Conservation (phyloP, 2,797 vertebrate species). For the Anableps anableps region DNA sequence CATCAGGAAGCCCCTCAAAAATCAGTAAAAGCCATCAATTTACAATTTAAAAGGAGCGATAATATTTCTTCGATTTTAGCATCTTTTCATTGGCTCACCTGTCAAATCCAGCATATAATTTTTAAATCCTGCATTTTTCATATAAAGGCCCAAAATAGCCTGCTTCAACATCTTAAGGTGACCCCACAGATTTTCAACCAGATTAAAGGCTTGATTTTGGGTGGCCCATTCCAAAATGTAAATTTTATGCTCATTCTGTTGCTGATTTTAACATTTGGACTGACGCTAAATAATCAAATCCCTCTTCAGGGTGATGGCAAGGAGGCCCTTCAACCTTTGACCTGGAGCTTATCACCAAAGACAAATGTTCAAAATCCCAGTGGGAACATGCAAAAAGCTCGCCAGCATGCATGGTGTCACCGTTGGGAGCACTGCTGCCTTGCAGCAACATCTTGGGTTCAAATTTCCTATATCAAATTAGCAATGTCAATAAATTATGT, state of each 20-base stretch:
- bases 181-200: background rate
- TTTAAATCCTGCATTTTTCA: background rate
- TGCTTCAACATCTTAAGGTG: background rate
- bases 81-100: background rate
- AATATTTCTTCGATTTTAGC: background rate
- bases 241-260: background rate
- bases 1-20: background rate
- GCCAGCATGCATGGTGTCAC: background rate
- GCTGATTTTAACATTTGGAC: background rate
- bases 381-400: background rate
- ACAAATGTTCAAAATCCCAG: background rate
- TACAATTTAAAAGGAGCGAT: background rate
- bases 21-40: background rate
- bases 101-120: background rate
- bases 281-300: background rate
- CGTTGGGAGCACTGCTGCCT: no score
- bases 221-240: background rate
- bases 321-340: background rate
- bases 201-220: background rate
- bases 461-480: no score
- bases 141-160: background rate
- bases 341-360: background rate
- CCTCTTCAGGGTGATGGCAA: background rate
- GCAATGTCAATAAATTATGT: no score
- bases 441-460: no score